These are phyloP conservation scores for Diplazon laetatorius DNA, from an alignment of 2,888 invertebrate genomes.

Conservation along the genomic window DNA sequence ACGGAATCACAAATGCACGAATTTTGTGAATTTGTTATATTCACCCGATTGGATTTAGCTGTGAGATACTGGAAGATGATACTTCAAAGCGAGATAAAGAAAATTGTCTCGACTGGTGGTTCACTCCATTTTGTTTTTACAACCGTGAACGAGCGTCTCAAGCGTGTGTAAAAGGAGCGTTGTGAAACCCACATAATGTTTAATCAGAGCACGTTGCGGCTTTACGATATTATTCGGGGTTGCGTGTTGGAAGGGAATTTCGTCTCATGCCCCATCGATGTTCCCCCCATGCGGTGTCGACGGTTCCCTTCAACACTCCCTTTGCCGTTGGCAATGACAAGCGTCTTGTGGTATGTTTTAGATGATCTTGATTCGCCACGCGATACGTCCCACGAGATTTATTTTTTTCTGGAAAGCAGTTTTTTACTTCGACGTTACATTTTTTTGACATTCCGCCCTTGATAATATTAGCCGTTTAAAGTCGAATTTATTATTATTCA, in stretches of 20 bases:
- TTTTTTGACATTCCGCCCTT: not conserved
- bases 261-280: constrained; percentile 62
- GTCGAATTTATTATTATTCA: too few species aligned
- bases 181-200: constrained; percentile 80
- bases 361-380: constrained; percentile 4
- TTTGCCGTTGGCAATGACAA: constrained; percentile 50
- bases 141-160: constrained; percentile 9
- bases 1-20: constrained; percentile 17
- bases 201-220: constrained; percentile 82
- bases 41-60: constrained; percentile 35
- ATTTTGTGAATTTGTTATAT: constrained; percentile 43
- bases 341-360: constrained; percentile 39
- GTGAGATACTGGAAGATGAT: constrained; percentile 22
- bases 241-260: constrained; percentile 54
- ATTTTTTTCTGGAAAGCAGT: constrained; percentile 26
- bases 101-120: constrained; percentile 26
- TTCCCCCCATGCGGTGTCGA: constrained; percentile 64
- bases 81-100: constrained; percentile 29
- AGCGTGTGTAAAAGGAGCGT: constrained; percentile 68
- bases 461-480: not conserved
- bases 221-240: constrained; percentile 80
- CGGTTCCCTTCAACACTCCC: constrained; percentile 54
- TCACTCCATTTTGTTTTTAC: constrained; percentile 38
- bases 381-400: constrained; percentile 6
- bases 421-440: not conserved